Conservation (phyloP, 2,113 vertebrate genomes). For the Tinamus guttatus region DNA sequence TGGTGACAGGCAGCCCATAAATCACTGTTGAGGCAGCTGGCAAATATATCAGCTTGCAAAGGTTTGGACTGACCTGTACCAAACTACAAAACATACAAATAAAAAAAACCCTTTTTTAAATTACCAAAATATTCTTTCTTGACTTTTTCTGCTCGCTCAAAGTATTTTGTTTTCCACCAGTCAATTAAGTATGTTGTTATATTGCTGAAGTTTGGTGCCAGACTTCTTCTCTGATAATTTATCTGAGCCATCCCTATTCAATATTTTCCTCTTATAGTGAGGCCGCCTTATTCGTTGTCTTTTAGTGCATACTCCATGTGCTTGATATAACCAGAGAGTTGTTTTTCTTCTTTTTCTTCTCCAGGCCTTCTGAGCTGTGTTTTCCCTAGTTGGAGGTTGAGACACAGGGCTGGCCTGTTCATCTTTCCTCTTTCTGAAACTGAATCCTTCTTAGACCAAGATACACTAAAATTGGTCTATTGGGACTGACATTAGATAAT, state of each 20-base stretch:
- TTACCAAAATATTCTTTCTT: neutral
- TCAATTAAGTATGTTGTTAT: neutral
- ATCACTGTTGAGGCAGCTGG: neutral
- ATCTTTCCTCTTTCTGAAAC: neutral
- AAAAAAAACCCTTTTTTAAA: neutral
- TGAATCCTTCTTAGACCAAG: neutral
- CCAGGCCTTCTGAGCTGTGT: neutral
- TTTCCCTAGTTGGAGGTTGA: neutral
- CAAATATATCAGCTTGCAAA: neutral
- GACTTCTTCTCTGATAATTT: neutral
- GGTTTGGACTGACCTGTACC: neutral
- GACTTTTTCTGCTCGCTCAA: neutral
- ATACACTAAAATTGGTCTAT: neutral
- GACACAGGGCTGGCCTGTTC: neutral
- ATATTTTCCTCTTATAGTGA: neutral
- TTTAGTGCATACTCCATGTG: neutral
- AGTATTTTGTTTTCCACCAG: neutral
- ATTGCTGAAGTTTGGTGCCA: neutral
- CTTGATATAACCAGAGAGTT: neutral
- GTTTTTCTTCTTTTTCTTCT: neutral
- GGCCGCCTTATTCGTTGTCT: neutral
- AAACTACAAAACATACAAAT: neutral
- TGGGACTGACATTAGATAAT: neutral
- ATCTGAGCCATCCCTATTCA: neutral
- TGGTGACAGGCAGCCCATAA: constrained; percentile 4